Evolutionary conservation across 2,888 invertebrate genomes (phyloP), one percentile per base, ranked within the genome.

Genomic region (Fragum sueziense): DNA sequence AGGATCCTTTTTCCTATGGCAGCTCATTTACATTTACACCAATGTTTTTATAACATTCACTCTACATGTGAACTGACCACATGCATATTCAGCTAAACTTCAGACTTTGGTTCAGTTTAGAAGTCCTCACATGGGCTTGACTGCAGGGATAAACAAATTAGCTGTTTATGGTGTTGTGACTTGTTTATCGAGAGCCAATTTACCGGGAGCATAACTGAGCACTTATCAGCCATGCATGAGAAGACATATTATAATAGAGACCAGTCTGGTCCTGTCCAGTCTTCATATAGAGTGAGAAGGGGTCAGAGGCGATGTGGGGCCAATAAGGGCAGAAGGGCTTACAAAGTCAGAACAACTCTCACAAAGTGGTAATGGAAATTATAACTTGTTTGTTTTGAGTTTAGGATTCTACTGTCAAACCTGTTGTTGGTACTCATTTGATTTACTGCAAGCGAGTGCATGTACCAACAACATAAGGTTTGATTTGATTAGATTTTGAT

Each of bases 191-290:
- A n/a, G n/a, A n/a, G n/a, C n/a, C n/a, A n/a, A 9, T 47, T 47
- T 20, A 47, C 47, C 47, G 14, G n/a, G 47, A 47, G 47, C 47
- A 9, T 20, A 1, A 61, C 33, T 61, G 61, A 61, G 61, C n/a
- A 61, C 61, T 33, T 31, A 33, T 61, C 61, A 61, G 33, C 61
- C 31, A 65, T 65, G 65, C 65, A 65, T 65, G 65, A 65, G 65
- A 65, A 34, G 27, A 65, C 17, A 7, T 65, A 25, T 20, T 14
- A 65, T 41, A 22, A n/a, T 41, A 65, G 22, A 41, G 65, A 34
- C 17, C 22, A 27, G 27, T 27, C 65, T 41, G 20, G n/a, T 25
- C 41, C 25, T 6, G n/a, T 22, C 27, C 22, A 14, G 7, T 7
- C 65, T 31, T 3, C 33, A 7, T 27, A 34, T 41, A 37, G 65